Evolutionary conservation across 2,797 vertebrate species (phyloP).

Genomic region (Micrastur ruficollis): DNA sequence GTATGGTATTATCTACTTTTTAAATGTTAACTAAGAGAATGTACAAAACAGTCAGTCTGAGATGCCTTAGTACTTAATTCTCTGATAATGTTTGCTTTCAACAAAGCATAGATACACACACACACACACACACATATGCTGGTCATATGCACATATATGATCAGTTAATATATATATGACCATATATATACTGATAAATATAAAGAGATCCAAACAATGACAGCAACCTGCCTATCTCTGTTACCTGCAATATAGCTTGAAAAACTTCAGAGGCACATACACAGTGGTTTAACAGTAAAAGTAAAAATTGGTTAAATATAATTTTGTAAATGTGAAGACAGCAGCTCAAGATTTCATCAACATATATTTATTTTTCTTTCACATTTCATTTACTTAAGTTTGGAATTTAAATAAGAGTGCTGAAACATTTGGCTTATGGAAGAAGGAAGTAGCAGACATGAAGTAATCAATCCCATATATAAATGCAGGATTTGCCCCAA

Average conservation of each 20-base stretch:
- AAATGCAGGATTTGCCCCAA: slow-evolving; percentile 5
- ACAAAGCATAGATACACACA: neutral
- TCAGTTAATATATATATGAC: neutral
- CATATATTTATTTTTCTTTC: neutral
- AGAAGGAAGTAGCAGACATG: neutral
- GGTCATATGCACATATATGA: neutral
- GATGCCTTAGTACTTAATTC: neutral
- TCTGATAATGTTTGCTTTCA: neutral
- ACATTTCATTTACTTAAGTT: neutral
- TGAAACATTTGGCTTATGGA: neutral
- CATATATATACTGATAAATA: neutral
- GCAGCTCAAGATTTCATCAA: neutral
- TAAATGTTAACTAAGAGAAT: neutral
- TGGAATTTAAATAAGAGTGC: neutral
- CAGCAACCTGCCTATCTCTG: neutral
- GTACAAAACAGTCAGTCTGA: neutral
- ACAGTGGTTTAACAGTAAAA: neutral
- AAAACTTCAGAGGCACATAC: neutral
- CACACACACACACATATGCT: neutral
- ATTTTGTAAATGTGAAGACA: neutral
- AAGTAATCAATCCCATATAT: neutral
- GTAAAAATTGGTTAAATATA: neutral
- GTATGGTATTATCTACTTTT: neutral
- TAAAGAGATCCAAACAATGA: neutral
- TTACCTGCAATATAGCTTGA: neutral